phyloP scores from a whole-genome alignment of 2,113 vertebrate genomes.

The Miniopterus natalensis region DNA sequence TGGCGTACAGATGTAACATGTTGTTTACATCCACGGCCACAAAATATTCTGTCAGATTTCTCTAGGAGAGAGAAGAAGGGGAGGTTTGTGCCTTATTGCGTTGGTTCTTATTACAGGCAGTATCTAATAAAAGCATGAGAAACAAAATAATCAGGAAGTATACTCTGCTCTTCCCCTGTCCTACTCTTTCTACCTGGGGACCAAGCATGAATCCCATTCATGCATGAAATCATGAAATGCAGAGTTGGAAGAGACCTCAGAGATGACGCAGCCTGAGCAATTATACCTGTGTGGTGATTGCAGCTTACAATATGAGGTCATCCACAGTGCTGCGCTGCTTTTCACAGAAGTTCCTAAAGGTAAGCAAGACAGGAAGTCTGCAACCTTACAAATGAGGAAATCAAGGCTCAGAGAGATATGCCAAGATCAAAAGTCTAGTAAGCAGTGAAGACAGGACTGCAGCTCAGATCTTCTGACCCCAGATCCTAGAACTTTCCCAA shows the following conservation, averaged over 20 bases:
- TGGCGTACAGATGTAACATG: slow-evolving; percentile 99
- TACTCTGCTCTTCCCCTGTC: not conserved
- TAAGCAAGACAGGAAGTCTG: slow-evolving; percentile 2
- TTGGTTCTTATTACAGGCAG: slow-evolving; percentile 62
- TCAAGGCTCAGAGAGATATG: slow-evolving; percentile 6
- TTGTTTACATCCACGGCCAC: slow-evolving; percentile 99
- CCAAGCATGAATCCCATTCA: not conserved
- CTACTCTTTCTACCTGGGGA: slow-evolving; percentile 7
- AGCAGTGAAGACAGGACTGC: not conserved
- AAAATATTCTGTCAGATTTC: slow-evolving; percentile 99
- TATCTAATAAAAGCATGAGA: slow-evolving; percentile 62
- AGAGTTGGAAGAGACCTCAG: not conserved
- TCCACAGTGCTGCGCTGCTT: not conserved
- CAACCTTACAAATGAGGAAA: slow-evolving; percentile 52
- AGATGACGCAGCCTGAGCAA: slow-evolving; percentile 9
- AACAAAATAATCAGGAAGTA: slow-evolving; percentile 35
- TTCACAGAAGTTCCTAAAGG: not conserved
- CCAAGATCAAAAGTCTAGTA: slow-evolving; percentile 45
- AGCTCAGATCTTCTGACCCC: not conserved
- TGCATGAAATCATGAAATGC: slow-evolving; percentile 34
- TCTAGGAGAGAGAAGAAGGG: slow-evolving; percentile 89
- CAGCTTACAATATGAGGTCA: not conserved
- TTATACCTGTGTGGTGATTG: slow-evolving; percentile 28
- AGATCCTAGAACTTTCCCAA: not conserved
- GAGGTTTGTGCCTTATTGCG: slow-evolving; percentile 65